These are phyloP conservation scores for Phalacrocorax pelagicus DNA, from an alignment of 2,113 vertebrate genomes.

Conservation along the genomic window DNA sequence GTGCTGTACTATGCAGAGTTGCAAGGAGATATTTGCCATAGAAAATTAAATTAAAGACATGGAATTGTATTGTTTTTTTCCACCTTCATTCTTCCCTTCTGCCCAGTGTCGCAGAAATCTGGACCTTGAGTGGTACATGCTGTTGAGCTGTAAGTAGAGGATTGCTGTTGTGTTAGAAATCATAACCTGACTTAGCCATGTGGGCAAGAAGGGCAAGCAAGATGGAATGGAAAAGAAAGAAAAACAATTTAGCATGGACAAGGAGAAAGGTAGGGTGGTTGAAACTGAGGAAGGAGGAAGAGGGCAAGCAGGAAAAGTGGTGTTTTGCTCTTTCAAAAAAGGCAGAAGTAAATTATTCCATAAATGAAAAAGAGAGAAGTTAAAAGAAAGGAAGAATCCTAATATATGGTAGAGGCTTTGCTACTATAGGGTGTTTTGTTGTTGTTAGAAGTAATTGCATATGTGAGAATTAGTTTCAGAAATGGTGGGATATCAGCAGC, in stretches of 20 bases:
- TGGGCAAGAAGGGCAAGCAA: background rate
- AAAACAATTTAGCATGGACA: fast-evolving
- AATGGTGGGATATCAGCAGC: background rate
- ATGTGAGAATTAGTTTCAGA: background rate
- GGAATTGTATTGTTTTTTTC: background rate
- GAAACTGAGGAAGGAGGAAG: background rate
- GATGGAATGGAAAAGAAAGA: background rate
- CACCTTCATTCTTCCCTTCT: background rate
- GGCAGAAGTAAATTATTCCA: background rate
- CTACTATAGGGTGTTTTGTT: background rate
- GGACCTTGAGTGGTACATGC: background rate
- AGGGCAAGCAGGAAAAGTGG: background rate
- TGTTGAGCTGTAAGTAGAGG: background rate
- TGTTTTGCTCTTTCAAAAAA: background rate
- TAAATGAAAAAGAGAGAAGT: background rate
- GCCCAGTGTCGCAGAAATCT: background rate
- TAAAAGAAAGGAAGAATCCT: background rate
- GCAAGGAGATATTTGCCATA: background rate
- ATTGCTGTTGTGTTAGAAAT: background rate
- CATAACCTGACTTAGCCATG: background rate
- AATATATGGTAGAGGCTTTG: background rate
- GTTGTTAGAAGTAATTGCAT: background rate
- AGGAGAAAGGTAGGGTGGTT: background rate
- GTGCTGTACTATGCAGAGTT: background rate
- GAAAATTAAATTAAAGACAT: background rate